Conservation (phyloP, 2,113 vertebrate species). For the Kryptolebias marmoratus region DNA sequence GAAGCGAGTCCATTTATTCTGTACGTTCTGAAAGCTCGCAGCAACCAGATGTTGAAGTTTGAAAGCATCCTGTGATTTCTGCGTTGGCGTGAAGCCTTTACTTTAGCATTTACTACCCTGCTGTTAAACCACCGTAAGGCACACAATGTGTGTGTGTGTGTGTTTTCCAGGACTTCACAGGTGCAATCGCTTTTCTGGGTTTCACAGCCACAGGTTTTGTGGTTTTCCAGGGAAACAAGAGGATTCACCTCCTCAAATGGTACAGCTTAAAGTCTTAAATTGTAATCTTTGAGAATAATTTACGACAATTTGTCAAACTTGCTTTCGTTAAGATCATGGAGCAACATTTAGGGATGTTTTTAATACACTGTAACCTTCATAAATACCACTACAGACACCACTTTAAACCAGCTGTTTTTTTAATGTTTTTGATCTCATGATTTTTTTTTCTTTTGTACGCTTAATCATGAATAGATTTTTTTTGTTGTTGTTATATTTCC, state of each 20-base stretch:
- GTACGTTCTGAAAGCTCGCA: too few species aligned
- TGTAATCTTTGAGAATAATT: background rate
- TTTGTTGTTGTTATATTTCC: background rate
- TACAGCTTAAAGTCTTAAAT: constrained; percentile 48
- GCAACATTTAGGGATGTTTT: background rate
- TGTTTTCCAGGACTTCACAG: constrained; percentile 89
- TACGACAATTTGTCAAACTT: background rate
- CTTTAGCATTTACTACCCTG: background rate
- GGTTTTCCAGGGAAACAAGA: constrained; percentile 98
- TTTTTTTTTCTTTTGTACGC: background rate
- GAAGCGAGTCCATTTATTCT: too few species aligned
- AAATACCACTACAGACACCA: too few species aligned
- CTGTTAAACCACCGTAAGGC: background rate
- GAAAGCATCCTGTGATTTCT: constrained; percentile 15
- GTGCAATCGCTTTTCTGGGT: constrained; percentile 93
- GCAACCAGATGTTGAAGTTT: background rate
- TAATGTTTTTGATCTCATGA: too few species aligned
- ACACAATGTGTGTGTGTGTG: background rate
- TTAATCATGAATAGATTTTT: background rate
- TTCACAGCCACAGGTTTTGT: constrained; percentile 97
- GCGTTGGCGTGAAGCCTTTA: background rate
- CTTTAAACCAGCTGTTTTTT: background rate
- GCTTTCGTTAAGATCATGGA: background rate
- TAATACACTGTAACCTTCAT: background rate
- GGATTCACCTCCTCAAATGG: constrained; percentile 97